Evolutionary conservation across 2,113 vertebrate species (phyloP).

Genomic region (Platycercus adscitus): DNA sequence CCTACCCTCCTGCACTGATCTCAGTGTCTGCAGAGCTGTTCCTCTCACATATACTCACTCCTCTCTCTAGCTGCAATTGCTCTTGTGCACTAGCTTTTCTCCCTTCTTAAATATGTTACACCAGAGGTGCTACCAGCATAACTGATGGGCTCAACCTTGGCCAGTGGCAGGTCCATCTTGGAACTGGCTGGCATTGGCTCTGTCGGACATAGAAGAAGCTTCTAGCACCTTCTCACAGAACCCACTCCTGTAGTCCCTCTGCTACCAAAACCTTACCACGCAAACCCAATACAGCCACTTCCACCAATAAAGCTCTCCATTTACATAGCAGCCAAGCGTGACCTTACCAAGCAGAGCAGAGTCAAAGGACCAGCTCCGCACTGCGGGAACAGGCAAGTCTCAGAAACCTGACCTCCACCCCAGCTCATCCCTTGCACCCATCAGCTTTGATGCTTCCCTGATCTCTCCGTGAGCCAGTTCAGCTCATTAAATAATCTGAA

Average conservation of each 20-base stretch:
- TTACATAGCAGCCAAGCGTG: not conserved
- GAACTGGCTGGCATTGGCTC: not conserved
- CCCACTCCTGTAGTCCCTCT: not conserved
- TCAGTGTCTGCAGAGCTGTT: not conserved
- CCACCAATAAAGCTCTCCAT: not conserved
- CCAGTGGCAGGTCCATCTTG: not conserved
- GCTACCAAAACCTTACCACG: not conserved
- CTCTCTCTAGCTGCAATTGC: not conserved
- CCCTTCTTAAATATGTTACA: not conserved
- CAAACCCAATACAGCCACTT: not conserved
- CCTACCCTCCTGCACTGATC: not conserved
- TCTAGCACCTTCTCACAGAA: not conserved
- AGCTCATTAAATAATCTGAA: not conserved
- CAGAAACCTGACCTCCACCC: not conserved
- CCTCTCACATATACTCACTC: not conserved
- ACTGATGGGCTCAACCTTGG: not conserved
- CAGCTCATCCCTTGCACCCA: not conserved
- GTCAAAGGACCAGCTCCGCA: not conserved
- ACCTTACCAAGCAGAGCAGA: not conserved
- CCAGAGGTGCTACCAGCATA: not conserved
- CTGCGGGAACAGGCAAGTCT: rapidly evolving
- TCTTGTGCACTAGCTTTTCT: not conserved
- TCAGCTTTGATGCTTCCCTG: not conserved
- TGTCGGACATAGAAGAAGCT: not conserved
- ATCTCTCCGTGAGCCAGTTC: not conserved